Evolutionary conservation across 2,888 invertebrate genomes (phyloP).

Genomic region (Hirtodrosophila duncani): DNA sequence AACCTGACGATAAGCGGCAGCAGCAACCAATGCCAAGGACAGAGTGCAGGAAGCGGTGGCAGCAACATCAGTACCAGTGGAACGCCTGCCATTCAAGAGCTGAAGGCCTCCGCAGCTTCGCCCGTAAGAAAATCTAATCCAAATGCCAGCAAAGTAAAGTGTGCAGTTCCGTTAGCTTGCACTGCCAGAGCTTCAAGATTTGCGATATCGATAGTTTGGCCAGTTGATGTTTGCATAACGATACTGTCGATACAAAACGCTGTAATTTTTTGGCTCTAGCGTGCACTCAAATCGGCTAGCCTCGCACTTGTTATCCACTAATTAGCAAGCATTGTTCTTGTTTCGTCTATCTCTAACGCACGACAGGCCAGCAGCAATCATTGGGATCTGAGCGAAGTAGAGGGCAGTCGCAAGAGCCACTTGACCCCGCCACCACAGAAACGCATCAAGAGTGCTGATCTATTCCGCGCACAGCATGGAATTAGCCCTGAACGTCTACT

Average conservation of each 20-base stretch:
- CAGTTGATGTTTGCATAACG: too few species aligned
- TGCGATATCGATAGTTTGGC: not conserved
- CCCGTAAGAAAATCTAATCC: slow-evolving; percentile 78
- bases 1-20: slow-evolving; percentile 28
- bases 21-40: slow-evolving; percentile 32
- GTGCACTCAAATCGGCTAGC: slow-evolving; percentile 25
- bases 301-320: not conserved
- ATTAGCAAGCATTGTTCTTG: not conserved
- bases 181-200: not conserved
- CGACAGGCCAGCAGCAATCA: slow-evolving; percentile 76
- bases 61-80: slow-evolving; percentile 40
- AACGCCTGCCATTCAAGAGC: slow-evolving; percentile 77
- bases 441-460: slow-evolving; percentile 84
- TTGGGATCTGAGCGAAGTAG: slow-evolving; percentile 82
- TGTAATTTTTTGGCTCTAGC: not conserved
- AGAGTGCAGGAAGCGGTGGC: slow-evolving; percentile 22
- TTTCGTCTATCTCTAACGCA: not conserved
- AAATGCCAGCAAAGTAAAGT: slow-evolving; percentile 74
- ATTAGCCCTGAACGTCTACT: slow-evolving; percentile 77
- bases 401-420: slow-evolving; percentile 78
- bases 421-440: slow-evolving; percentile 83
- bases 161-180: slow-evolving; percentile 58
- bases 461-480: slow-evolving; percentile 83
- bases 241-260: not conserved
- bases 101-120: slow-evolving; percentile 78